Evolutionary conservation across 2,797 vertebrate species (phyloP).

Genomic region (Danionella dracula): DNA sequence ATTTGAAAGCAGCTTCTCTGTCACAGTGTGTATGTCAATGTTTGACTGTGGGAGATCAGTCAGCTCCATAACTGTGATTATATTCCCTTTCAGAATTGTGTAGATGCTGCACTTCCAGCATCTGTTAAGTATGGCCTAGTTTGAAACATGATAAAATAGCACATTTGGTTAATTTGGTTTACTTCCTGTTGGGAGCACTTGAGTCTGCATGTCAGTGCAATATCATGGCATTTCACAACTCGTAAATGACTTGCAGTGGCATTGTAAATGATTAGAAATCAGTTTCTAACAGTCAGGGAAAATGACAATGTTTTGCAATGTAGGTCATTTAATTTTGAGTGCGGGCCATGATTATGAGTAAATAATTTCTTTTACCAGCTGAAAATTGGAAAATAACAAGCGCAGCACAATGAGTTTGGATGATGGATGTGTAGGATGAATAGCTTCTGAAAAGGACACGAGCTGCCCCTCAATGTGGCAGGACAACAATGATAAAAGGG

Average conservation of each 20-base stretch:
- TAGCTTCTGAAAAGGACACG: slow-evolving; percentile 39
- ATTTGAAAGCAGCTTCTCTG: neutral
- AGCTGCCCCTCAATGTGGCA: neutral
- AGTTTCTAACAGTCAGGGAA: slow-evolving; percentile 20
- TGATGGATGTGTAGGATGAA: slow-evolving; percentile 50
- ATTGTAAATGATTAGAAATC: slow-evolving; percentile 33
- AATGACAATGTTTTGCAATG: slow-evolving; percentile 39
- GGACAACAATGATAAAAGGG: slow-evolving; percentile 3
- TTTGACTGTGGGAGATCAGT: neutral
- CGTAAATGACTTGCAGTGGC: neutral
- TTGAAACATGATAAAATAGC: slow-evolving; percentile 5
- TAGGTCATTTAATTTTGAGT: slow-evolving; percentile 39
- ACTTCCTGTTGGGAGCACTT: neutral
- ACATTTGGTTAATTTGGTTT: slow-evolving; percentile 31
- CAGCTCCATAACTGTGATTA: neutral
- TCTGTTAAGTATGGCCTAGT: neutral
- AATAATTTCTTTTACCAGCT: slow-evolving; percentile 49
- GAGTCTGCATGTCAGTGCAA: slow-evolving; percentile 15
- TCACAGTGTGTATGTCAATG: neutral
- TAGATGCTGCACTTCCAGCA: neutral
- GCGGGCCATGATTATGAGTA: slow-evolving; percentile 43
- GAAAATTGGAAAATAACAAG: slow-evolving; percentile 52
- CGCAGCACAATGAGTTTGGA: slow-evolving; percentile 40
- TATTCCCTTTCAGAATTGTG: neutral
- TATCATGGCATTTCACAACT: slow-evolving; percentile 11